Conservation (phyloP, 1,140 invertebrate species). For the Araneus ventricosus region DNA sequence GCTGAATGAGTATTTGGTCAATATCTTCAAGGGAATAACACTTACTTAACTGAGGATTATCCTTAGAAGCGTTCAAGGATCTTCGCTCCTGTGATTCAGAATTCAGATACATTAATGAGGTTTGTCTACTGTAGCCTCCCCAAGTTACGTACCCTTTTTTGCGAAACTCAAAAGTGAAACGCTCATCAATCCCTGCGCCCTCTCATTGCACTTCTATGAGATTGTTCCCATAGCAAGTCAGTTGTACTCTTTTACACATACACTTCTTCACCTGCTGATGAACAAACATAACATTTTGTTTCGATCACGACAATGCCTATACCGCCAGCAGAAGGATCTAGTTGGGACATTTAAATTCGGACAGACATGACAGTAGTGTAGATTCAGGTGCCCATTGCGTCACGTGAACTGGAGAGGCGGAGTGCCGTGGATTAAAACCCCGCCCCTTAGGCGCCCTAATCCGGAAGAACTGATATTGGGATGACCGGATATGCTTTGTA, state of each 20-base stretch:
- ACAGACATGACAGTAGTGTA: slow-evolving; percentile 33
- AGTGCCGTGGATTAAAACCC: background rate
- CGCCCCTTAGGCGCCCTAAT: slow-evolving; percentile 32
- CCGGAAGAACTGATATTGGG: background rate
- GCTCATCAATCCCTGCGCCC: background rate
- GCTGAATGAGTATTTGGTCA: no score
- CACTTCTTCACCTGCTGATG: slow-evolving; percentile 41
- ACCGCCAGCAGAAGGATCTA: slow-evolving; percentile 7
- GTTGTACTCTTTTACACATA: slow-evolving; percentile 59
- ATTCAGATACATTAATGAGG: background rate
- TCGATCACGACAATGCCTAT: slow-evolving; percentile 30
- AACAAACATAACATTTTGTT: slow-evolving; percentile 34
- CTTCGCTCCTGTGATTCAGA: background rate
- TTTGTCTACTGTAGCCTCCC: background rate
- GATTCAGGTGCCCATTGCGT: slow-evolving; percentile 63
- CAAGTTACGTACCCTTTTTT: background rate
- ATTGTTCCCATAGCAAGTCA: slow-evolving; percentile 8
- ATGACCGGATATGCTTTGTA: slow-evolving; percentile 20
- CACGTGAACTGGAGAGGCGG: slow-evolving; percentile 22
- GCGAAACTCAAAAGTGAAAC: background rate
- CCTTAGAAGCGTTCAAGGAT: background rate
- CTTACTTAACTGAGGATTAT: background rate
- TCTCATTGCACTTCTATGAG: background rate
- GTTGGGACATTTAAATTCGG: slow-evolving; percentile 59
- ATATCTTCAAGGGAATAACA: background rate